Evolutionary conservation across 2,888 invertebrate genomes (phyloP).

Genomic region (Chorisops tibialis): DNA sequence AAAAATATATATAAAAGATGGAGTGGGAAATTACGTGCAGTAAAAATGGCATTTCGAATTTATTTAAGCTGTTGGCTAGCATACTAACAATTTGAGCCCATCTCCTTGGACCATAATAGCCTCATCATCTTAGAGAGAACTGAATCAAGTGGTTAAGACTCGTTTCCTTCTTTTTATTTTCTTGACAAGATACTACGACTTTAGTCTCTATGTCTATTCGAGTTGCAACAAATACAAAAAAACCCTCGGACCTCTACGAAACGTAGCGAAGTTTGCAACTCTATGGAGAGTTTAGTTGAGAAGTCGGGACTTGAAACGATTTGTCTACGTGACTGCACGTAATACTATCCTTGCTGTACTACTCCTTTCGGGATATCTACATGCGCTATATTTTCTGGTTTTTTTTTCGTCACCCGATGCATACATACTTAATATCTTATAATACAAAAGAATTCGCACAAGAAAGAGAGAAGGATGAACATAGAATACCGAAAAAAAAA

Average conservation of each 20-base stretch:
- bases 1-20: constrained; percentile 17
- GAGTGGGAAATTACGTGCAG: constrained; percentile 15
- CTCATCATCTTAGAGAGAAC: constrained; percentile 7
- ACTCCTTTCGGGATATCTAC: neutral
- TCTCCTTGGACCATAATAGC: constrained; percentile 19
- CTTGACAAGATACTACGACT: neutral
- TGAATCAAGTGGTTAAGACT: constrained; percentile 15
- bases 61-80: neutral
- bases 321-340: constrained; percentile 28
- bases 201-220: no score
- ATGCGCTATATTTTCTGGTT: neutral
- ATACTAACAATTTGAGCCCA: neutral
- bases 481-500: no score
- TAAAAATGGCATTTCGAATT: constrained; percentile 23
- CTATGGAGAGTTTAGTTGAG: neutral
- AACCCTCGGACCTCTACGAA: neutral
- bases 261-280: neutral
- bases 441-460: neutral
- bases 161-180: neutral
- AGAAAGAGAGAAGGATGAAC: neutral
- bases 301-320: neutral
- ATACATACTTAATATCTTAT: neutral
- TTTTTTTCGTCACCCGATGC: neutral
- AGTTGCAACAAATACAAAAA: no score
- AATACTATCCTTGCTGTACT: constrained; percentile 5